Base-by-base conservation (phyloP, 2,113 vertebrate species). In the Tyrannus savana region DNA sequence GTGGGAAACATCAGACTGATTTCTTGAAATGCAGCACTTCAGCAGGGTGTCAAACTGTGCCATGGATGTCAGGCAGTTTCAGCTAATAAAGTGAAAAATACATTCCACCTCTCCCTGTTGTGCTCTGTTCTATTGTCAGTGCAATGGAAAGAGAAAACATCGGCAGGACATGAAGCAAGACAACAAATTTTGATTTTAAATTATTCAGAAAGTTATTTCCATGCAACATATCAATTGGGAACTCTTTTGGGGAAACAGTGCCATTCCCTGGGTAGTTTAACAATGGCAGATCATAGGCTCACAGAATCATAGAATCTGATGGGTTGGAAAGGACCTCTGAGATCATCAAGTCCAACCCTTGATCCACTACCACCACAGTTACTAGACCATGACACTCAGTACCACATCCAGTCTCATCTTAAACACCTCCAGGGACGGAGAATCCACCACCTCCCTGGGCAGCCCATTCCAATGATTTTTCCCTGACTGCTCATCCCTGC, bases 21-120 rank as follows among this genome's bases (percentile, higher is more conserved):
- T 90, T 85, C 39, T 84, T 88, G 86, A 86, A 95, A 78, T 59
- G 86, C 24, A 92, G 35, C 23, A 27, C 87, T 94, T 92, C 67
- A 46, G 63, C 69, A 37, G 75, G 14, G 58, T 83, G 67, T 93
- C 90, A 95, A 74, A 76, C 67, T 80, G 59, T 74, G 50, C 56
- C 47, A 55, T 46, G 23, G 35, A 75, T 64, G 64, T 67, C 64
- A 86, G 59, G 52, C 41, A 74, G 50, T 75, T 95, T 92, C 21
- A 68, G 53, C 60, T 81, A 87, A 71, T 71, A 86, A 47, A 46
- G 42, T 71, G 56, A 87, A 92, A 92, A 88, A 86, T 42, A 14
- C 35, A 89, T 95, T 89, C 50, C 18, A 67, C 13, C 25, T 33
- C 30, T 8, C 60, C 53, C 72, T 80, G 53, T 73, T 46, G 49